Evolutionary conservation across 2,113 vertebrate genomes (phyloP).

Genomic region (Azemiops feae): DNA sequence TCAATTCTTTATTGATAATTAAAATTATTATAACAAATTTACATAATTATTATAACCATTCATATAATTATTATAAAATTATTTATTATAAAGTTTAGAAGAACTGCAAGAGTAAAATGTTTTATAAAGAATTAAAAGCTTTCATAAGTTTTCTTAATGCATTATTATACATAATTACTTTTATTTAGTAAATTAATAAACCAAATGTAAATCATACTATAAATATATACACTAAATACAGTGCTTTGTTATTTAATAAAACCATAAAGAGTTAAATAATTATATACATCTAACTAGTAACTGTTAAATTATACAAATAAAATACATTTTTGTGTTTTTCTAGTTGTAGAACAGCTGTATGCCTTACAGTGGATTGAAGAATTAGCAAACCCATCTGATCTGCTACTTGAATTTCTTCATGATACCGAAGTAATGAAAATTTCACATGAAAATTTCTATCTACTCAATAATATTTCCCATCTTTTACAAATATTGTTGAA

Average conservation of each 20-base stretch:
- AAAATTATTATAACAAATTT: not conserved
- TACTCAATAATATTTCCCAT: conserved; percentile 50
- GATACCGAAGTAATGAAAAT: conserved; percentile 79
- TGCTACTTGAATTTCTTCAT: conserved; percentile 74
- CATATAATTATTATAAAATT: not conserved
- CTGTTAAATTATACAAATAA: not conserved
- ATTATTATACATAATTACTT: not conserved
- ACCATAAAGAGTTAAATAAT: not conserved
- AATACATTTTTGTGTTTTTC: conserved; percentile 11
- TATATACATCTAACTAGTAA: not conserved
- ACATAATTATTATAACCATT: not conserved
- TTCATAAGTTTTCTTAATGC: not conserved
- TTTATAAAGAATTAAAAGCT: not conserved
- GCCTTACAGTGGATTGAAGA: conserved; percentile 93
- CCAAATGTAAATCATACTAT: not conserved
- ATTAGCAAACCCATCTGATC: conserved; percentile 69
- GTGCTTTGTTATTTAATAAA: not conserved
- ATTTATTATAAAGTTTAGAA: not conserved
- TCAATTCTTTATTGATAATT: not conserved
- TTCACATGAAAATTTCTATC: conserved; percentile 66
- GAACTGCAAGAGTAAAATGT: not conserved
- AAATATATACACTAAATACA: not conserved
- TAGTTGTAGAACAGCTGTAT: conserved; percentile 88
- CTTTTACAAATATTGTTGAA: conserved; percentile 79
- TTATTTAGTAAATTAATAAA: not conserved